Base-by-base conservation (phyloP, 1,140 invertebrate species). In the Drosophila repleta region DNA sequence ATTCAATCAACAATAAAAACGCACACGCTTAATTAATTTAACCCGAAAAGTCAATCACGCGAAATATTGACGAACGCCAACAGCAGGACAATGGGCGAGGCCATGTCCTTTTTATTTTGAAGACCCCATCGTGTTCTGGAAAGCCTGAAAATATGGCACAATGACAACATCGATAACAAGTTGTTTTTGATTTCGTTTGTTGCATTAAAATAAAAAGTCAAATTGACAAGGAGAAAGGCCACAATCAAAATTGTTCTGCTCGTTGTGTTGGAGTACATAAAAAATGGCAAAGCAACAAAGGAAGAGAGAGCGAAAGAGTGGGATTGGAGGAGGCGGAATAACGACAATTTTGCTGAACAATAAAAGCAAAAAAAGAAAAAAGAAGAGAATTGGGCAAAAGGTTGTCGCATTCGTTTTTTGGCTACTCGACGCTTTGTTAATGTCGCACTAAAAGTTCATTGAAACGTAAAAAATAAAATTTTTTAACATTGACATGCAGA, bases 1-100 rank as follows among this genome's bases (percentile, higher is more conserved):
- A 78, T 85, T 87, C 79, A 82, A 87, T 82, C 83, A 87, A 71
- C 82, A 87, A 82, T 88, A 88, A 88, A 82, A 88, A 88, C 75
- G 83, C 82, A 88, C 83, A 88, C 82, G 83, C 82, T 79, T 87
- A 88, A 88, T 87, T 87, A 87, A 87, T 79, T 87, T 88, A 87
- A 87, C 82, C 83, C 75, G 64, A 88, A 85, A 87, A 88, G 61
- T 76, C 82, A 87, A 66, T 77, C 83, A 87, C 62, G 78, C 79
- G 82, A 82, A 76, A 76, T 49, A 62, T 73, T 76, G 71, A 79
- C 74, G 75, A 88, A 69, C 74, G 67, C 49, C 70, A 77, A 52
- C 18, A 46, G 17, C 65, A 35, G 35, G 21, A 61, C 55, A 67
- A 29, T 17, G 32, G 45, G 8, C 15, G n/a, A 17, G 29, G n/a